Percentiles rank a stretch among this genome's conserved stretches.
These are phyloP conservation scores for Brenthis ino DNA, from an alignment of 2,888 invertebrate genomes.

Conservation along the genomic window DNA sequence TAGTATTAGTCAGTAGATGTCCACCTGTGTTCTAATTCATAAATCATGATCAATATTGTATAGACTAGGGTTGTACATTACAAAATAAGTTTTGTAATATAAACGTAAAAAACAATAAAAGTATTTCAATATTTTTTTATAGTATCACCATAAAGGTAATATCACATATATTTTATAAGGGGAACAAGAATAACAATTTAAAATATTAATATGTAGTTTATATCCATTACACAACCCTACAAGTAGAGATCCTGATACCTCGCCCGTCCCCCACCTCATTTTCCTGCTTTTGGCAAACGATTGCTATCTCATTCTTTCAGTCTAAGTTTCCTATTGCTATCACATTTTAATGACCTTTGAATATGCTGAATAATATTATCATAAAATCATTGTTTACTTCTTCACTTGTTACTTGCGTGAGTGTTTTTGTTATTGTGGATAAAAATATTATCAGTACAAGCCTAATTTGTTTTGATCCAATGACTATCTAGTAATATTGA, in stretches of 20 bases:
- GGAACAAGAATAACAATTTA: background rate
- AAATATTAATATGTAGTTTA: background rate
- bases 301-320: slow-evolving; percentile 51
- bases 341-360: slow-evolving; percentile 75
- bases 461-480: slow-evolving; percentile 22
- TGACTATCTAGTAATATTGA: slow-evolving; percentile 19
- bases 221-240: slow-evolving; percentile 15
- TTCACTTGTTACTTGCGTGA: slow-evolving; percentile 60
- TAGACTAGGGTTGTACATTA: too few species aligned
- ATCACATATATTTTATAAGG: background rate
- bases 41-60: too few species aligned
- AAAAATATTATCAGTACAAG: slow-evolving; percentile 52
- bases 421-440: slow-evolving; percentile 79
- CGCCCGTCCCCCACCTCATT: slow-evolving; percentile 26
- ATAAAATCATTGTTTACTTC: slow-evolving; percentile 80
- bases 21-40: too few species aligned
- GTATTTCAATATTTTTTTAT: too few species aligned
- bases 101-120: too few species aligned
- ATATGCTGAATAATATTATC: slow-evolving; percentile 70
- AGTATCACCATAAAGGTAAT: too few species aligned
- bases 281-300: slow-evolving; percentile 36
- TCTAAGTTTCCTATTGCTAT: slow-evolving; percentile 41
- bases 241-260: slow-evolving; percentile 31
- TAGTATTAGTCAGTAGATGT: too few species aligned
- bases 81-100: too few species aligned